Evolutionary conservation across 1,140 invertebrate genomes (phyloP).

Genomic region (Danaus plexippus): DNA sequence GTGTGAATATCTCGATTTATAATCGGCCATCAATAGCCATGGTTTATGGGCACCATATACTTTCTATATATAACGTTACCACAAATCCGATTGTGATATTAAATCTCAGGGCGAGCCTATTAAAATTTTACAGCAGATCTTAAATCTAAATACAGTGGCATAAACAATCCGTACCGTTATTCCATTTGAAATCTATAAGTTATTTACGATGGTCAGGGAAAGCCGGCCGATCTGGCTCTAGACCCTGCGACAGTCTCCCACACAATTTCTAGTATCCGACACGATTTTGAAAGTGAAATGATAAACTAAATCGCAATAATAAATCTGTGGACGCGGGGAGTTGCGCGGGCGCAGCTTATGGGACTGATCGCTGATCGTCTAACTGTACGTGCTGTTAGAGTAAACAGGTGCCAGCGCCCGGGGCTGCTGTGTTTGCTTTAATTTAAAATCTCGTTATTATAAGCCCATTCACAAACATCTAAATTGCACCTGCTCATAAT

Average conservation of each 20-base stretch:
- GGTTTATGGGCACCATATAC: no score
- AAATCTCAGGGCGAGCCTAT: conserved; percentile 32
- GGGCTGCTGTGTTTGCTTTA: no score
- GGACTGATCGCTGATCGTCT: conserved; percentile 12
- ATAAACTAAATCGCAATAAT: conserved; percentile 44
- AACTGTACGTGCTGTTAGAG: conserved; percentile 14
- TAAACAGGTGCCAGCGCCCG: conserved; percentile 11
- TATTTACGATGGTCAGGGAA: conserved; percentile 57
- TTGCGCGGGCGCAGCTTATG: conserved; percentile 22
- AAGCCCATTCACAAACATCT: no score
- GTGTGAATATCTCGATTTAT: no score
- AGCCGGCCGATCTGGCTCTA: conserved; percentile 38
- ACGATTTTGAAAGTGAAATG: conserved; percentile 60
- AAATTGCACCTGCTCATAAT: no score
- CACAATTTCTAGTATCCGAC: conserved; percentile 52
- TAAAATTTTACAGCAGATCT: conserved; percentile 44
- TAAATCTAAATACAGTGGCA: conserved; percentile 46
- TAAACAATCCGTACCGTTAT: conserved; percentile 53
- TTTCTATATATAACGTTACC: not conserved
- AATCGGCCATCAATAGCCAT: no score
- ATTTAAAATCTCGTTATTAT: no score
- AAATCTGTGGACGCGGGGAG: conserved; percentile 36
- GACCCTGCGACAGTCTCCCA: conserved; percentile 47
- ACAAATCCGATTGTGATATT: conserved; percentile 23
- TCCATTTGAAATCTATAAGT: conserved; percentile 54